phyloP scores from a whole-genome alignment of 2,113 vertebrate species.

The Pleuronectes platessa region DNA sequence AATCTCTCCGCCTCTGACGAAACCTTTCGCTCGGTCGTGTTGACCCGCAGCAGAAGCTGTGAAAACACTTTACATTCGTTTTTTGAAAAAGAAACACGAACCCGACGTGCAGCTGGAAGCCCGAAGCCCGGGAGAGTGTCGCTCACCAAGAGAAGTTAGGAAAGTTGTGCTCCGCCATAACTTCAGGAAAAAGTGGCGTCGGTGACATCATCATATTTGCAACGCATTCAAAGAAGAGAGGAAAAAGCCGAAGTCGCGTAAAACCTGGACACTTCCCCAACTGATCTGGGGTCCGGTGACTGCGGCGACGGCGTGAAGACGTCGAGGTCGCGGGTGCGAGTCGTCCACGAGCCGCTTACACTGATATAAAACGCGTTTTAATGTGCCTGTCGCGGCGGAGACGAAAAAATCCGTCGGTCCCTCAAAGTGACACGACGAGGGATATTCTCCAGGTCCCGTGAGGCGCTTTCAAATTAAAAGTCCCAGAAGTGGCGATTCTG shows the following conservation, averaged over 20 bases:
- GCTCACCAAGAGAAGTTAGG: conserved; percentile 84
- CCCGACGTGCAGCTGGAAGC: too few relatives aligned
- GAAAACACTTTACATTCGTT: too few relatives aligned
- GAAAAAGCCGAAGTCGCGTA: conserved; percentile 26
- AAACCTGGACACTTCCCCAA: conserved; percentile 21
- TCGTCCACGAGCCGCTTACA: conserved; percentile 11
- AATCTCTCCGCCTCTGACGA: background rate
- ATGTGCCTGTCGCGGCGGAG: conserved; percentile 21
- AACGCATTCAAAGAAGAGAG: conserved; percentile 70
- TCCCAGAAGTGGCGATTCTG: background rate
- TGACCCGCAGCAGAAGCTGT: too few relatives aligned
- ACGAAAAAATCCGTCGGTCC: conserved; percentile 55
- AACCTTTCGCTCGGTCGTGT: background rate
- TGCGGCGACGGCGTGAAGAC: background rate
- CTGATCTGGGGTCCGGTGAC: conserved; percentile 20
- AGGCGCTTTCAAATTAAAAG: conserved; percentile 57
- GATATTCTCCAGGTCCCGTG: conserved; percentile 21
- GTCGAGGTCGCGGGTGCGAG: conserved; percentile 40
- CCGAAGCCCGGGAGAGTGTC: too few relatives aligned
- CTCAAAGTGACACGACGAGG: conserved; percentile 63
- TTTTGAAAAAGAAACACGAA: too few relatives aligned
- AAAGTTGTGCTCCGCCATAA: conserved; percentile 84
- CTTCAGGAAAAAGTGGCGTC: conserved; percentile 81
- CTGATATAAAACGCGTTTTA: conserved; percentile 27
- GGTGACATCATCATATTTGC: conserved; percentile 85